Evolutionary conservation across 1,140 invertebrate species (phyloP).

Genomic region (Acromyrmex charruanus): DNA sequence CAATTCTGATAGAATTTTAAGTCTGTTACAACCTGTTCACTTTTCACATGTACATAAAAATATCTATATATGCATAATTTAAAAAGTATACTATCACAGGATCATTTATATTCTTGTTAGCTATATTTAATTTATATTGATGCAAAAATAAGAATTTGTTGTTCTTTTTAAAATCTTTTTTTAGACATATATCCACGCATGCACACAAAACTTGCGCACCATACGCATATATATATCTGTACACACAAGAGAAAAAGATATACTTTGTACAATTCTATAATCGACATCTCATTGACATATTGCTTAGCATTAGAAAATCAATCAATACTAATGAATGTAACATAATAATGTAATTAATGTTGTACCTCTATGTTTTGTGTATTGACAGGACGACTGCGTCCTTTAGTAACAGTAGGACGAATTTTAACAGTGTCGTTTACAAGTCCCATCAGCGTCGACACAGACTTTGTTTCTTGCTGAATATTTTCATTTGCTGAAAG

Average conservation of each 20-base stretch:
- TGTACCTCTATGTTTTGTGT: conserved; percentile 84
- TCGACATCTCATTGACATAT: not conserved
- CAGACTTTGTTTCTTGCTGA: conserved; percentile 72
- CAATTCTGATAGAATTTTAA: conserved; percentile 14
- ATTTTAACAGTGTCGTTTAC: conserved; percentile 79
- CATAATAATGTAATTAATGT: conserved; percentile 68
- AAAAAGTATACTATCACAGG: conserved; percentile 9
- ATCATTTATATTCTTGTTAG: conserved; percentile 7
- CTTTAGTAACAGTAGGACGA: conserved; percentile 71
- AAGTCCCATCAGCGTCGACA: conserved; percentile 69
- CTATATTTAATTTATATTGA: not conserved
- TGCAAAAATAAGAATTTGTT: not conserved
- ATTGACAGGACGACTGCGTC: conserved; percentile 74
- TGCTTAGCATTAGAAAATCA: not conserved
- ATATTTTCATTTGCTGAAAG: conserved; percentile 69
- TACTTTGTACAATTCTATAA: conserved; percentile 3
- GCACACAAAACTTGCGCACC: not conserved
- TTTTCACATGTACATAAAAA: conserved; percentile 10
- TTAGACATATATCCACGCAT: not conserved
- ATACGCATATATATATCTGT: not conserved
- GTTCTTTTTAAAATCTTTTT: not conserved
- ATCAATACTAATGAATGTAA: conserved; percentile 19
- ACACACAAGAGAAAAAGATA: not conserved
- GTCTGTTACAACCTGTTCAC: not conserved
- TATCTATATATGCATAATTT: not conserved